Base-by-base conservation (phyloP, 2,113 vertebrate genomes). In the Propithecus coquereli region DNA sequence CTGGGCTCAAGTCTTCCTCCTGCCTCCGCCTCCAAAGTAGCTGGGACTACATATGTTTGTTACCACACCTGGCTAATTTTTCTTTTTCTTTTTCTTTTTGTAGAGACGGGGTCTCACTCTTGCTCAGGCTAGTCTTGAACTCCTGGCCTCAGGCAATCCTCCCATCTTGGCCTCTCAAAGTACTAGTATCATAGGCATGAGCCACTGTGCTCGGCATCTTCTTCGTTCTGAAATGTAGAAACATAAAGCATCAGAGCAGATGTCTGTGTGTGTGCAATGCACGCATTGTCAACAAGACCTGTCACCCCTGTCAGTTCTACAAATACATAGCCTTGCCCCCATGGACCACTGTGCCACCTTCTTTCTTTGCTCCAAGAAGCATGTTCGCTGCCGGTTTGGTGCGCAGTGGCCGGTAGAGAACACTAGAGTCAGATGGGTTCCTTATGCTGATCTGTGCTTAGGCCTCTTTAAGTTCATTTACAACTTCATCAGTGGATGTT, bases 231-330 rank as follows among this genome's bases (percentile, higher is more conserved):
- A 97, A 99, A 99, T 98, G 99, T 99, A 68, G 99, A 98, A 82
- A 99, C 98, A 81, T 99, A 99, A 27, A 99, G 98, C 96, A 99
- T 99, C 52, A 99, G 99, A 82, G 99, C 99, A 93, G 99, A 99
- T 0, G 98, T 99, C 97, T 0, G 98, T 99, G 20, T 99, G 98
- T 99, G 98, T 82, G 99, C 99, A 59, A 99, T 99, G 22, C 98
- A 84, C 0, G 98, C 98, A 0, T 99, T 83, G 0, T 99, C 99
- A 85, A 98, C 93, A 97, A 99, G 98, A 82, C 98, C 99, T 12
- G 98, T 99, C 97, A 99, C 98, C 95, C 98, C 98, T 40, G 99
- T 99, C 90, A 99, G 99, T 95, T 99, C 99, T 77, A 99, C 99
- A 5, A 99, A 95, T 99, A 98, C 97, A 99, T 99, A 84, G 98